Base-by-base conservation (phyloP, 2,797 vertebrate genomes). In the Aphelocoma californica region DNA sequence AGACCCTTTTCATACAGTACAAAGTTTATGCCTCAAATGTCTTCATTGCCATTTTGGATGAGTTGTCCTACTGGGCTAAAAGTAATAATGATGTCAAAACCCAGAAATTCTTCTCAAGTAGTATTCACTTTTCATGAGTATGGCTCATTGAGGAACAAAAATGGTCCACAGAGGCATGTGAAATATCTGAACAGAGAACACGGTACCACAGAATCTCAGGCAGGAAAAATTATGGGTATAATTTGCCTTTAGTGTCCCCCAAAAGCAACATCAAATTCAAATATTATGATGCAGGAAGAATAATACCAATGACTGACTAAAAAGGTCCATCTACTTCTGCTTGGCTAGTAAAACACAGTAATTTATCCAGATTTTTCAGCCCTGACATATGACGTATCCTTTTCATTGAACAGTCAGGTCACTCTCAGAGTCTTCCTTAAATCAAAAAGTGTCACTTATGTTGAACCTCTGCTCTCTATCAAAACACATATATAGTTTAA, bases 251-350 rank as follows among this genome's bases (percentile, higher is more conserved):
- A 90, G 78, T 24, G 36, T 80, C 36, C 78, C 62, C 51, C 45
- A 20, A 85, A 92, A 94, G 70, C 23, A 90, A 88, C 51, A 93
- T 65, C 42, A 79, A 81, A 90, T 88, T 95, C 83, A 94, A 93
- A 81, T 82, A 92, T 57, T 45, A 67, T 62, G 56, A 92, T 73
- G 60, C 61, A 82, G 51, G 34, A 94, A 86, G 29, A 94, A 75
- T 58, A 86, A 88, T 62, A 72, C n/a, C 47, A 82, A 51, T 62
- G 47, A 62, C 31, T 71, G 48, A 75, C 83, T 81, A 92, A 95
- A 93, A 88, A 70, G 51, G 23, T 53, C 36, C 73, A 88, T 70
- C 48, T 78, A 65, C 19, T 73, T 82, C 56, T 56, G 26, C 51
- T 64, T 70, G 48, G 78, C 57, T 86, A 90, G 73, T 90, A 84